Evolutionary conservation across 2,888 invertebrate genomes (phyloP), one percentile per base, ranked within the genome.

Genomic region (Diloba caeruleocephala): DNA sequence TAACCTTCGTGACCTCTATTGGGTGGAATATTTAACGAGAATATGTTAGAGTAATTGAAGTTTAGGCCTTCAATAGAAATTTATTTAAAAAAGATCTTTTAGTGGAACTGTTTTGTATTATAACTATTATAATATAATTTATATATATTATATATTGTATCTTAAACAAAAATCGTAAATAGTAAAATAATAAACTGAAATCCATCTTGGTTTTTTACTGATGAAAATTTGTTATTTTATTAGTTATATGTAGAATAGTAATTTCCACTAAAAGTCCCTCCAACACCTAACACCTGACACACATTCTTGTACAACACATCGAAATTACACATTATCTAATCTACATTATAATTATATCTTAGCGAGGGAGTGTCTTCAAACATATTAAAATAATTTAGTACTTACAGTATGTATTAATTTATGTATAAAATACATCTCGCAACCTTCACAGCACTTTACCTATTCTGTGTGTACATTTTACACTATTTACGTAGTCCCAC

Each of bases 381-480:
- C 81, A 85, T 90, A 90, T 87, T 85, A 90, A 91, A 91, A 92
- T 92, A 92, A 91, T 91, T 92, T 92, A 92, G 89, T 90, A 90
- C 90, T 92, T 90, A 91, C 83, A 85, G 76, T 85, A 87, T 76
- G 71, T 79, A 82, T 82, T 77, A 79, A 76, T 81, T 81, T 81
- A 79, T 77, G 82, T 85, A 84, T 86, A 89, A 88, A 89, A 90
- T 89, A 90, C 84, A 88, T 78, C 76, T 89, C 79, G 84, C 82
- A 81, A 82, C 82, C 84, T 84, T 89, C 89, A 90, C 90, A 88
- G 88, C 89, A 85, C 87, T 79, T 84, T 80, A 78, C 79, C 78
- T 81, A 81, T 77, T 74, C 55, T 67, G 67, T 81, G 72, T 82
- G 77, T 78, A 82, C 76, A 82, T 79, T 82, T 71, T 70, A 81